These are phyloP conservation scores for Hyperoodon ampullatus DNA, from an alignment of 2,113 vertebrate species.

Conservation along the genomic window DNA sequence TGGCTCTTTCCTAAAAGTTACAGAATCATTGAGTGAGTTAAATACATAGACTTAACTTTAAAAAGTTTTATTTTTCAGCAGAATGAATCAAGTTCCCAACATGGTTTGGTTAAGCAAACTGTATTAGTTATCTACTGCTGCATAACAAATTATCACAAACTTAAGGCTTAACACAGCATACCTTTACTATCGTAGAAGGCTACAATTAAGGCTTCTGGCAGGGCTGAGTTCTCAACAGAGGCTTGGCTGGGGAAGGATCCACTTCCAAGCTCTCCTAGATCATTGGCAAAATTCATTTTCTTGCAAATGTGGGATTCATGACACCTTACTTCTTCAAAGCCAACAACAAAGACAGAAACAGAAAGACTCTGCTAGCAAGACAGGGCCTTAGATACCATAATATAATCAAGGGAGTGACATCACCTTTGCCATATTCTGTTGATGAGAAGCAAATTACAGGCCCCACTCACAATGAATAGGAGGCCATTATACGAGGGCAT, in stretches of 20 bases:
- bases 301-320: neutral
- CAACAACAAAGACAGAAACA: neutral
- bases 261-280: neutral
- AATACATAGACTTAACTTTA: neutral
- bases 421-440: too few relatives aligned
- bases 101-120: neutral
- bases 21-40: neutral
- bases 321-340: slow-evolving; percentile 30
- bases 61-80: neutral
- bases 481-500: neutral
- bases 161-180: neutral
- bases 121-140: neutral
- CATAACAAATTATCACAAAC: neutral
- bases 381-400: neutral
- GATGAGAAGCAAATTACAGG: too few relatives aligned
- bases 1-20: neutral
- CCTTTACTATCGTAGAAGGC: neutral
- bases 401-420: neutral
- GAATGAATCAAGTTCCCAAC: neutral
- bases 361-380: neutral
- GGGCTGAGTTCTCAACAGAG: neutral
- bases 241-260: neutral
- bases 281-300: neutral
- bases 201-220: neutral
- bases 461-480: too few relatives aligned